Conservation (phyloP, 2,797 vertebrate genomes). For the Poecile montanus region DNA sequence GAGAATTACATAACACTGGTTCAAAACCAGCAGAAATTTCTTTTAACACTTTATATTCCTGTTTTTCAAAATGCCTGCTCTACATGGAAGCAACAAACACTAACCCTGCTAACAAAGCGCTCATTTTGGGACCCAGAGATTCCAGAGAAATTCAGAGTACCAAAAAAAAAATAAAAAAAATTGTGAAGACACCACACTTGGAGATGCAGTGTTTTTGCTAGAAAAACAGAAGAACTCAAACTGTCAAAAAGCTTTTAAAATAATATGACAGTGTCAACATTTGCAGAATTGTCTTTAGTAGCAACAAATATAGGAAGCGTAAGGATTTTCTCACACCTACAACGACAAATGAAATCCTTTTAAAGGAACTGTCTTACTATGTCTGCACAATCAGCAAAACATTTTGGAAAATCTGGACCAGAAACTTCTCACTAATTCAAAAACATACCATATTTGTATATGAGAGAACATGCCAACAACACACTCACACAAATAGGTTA, state of each 20-base stretch:
- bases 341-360: background rate
- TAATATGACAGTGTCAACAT: background rate
- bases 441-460: background rate
- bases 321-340: background rate
- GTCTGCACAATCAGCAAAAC: background rate
- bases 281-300: background rate
- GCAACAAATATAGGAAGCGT: background rate
- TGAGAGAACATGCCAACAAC: background rate
- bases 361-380: background rate
- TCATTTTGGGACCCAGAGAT: background rate
- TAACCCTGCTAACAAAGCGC: background rate
- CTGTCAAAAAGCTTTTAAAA: background rate
- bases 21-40: background rate
- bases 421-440: background rate
- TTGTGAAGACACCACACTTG: background rate
- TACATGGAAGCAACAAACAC: background rate
- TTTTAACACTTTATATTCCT: background rate
- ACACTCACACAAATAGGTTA: background rate
- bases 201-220: background rate
- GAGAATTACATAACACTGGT: background rate
- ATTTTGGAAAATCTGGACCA: background rate
- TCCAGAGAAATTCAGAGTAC: background rate
- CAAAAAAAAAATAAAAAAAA: background rate
- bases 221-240: background rate
- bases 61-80: background rate